phyloP scores from a whole-genome alignment of 2,113 vertebrate genomes.

The Peromyscus leucopus region DNA sequence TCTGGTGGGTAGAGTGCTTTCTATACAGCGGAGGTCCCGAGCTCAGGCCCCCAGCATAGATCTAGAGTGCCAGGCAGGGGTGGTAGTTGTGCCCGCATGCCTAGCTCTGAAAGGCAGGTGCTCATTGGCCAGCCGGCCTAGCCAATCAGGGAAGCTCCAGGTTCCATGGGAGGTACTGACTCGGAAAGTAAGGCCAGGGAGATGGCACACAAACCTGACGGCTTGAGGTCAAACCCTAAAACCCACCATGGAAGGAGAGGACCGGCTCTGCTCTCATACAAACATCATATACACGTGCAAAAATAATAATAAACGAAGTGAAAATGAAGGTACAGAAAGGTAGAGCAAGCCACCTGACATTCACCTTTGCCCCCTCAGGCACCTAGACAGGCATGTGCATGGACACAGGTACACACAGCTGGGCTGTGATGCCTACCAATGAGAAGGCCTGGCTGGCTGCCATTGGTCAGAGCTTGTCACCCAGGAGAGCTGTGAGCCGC shows the following conservation, averaged over 20 bases:
- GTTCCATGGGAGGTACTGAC: not conserved
- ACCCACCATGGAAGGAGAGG: not conserved
- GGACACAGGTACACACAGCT: not conserved
- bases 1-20: not conserved
- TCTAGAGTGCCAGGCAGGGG: too few species aligned
- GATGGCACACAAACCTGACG: not conserved
- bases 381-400: not conserved
- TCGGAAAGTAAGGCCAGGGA: not conserved
- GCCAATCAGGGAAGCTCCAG: not conserved
- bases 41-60: not conserved
- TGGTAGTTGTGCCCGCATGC: not conserved
- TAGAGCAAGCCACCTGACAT: not conserved
- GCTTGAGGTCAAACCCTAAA: not conserved
- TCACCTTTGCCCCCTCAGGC: not conserved
- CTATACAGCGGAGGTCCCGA: not conserved
- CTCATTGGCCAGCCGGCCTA: not conserved
- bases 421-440: not conserved
- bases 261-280: too few species aligned
- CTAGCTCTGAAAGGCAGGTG: not conserved
- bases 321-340: not conserved
- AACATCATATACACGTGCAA: not conserved
- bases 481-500: not conserved
- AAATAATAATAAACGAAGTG: not conserved
- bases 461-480: not conserved
- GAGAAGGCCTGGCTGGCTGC: not conserved